Evolutionary conservation across 2,113 vertebrate species (phyloP), one percentile per base, ranked within the genome.

Genomic region (Cavia aperea): DNA sequence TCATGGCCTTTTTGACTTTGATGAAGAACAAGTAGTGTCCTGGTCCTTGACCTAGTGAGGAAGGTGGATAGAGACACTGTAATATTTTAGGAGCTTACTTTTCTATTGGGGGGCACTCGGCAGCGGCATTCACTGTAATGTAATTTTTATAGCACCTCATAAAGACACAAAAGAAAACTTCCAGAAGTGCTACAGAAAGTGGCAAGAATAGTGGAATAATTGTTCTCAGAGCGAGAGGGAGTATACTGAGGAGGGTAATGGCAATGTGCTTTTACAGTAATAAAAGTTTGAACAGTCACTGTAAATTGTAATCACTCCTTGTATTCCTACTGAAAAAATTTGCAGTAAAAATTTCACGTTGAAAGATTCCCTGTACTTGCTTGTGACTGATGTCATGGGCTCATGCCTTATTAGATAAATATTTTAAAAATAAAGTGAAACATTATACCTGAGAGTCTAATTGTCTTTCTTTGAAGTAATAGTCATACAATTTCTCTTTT

Each of bases 391-490:
- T 72, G 54, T 63, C 49, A 56, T 84, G 31, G 66, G 13, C 46
- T 81, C 14, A 63, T 73, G 16, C 81, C 43, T 73, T 81, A 65
- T 56, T 39, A 90, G n/a, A 94, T 95, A 91, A 95, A 92, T 93
- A 94, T 90, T 95, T 93, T 83, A 92, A 87, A n/a, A 58, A 49
- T 62, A 43, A 83, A 92, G 16, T 84, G 89, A 92, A 92, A 95
- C n/a, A 54, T 39, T 82, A 90, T 7, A 58, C 33, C 12, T 63
- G 36, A 68, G 51, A 78, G 14, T 94, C 90, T 86, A 91, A 78
- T 88, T 88, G n/a, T 33, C 62, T 39, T 81, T 8, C 65, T 94
- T 91, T 87, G 81, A 89, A 77, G 66, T 43, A 78, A 33, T 0
- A 46, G 63, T 88, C 79, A 90, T 68, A 24, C 86, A 73, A 86